These are phyloP conservation scores for Apodemus speciosus DNA, from an alignment of 2,113 vertebrate genomes.

Conservation along the genomic window DNA sequence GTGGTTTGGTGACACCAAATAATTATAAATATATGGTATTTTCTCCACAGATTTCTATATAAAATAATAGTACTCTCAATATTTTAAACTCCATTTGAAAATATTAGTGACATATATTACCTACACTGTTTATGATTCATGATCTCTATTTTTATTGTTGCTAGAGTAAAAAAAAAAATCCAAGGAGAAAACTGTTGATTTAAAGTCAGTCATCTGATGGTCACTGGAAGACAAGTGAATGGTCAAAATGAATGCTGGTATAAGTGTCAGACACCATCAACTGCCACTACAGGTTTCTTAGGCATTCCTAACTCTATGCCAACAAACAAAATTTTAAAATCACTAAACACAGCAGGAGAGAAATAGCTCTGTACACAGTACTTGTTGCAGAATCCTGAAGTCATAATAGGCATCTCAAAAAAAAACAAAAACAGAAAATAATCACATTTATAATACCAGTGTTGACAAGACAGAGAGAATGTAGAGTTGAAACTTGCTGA, in stretches of 20 bases:
- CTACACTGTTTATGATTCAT: background rate
- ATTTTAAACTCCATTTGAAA: background rate
- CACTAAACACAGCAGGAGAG: background rate
- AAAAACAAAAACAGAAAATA: background rate
- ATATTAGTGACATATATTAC: background rate
- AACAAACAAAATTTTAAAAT: background rate
- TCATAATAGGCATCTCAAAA: background rate
- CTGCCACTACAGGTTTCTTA: background rate
- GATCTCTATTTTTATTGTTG: background rate
- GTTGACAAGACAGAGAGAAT: background rate
- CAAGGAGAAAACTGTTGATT: background rate
- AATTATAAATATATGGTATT: background rate
- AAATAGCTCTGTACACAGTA: background rate
- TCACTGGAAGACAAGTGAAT: background rate
- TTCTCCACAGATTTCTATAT: background rate
- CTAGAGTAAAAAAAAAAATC: background rate
- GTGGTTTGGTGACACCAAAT: background rate
- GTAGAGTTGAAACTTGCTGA: too few relatives aligned
- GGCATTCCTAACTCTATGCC: background rate
- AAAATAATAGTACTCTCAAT: rapidly evolving
- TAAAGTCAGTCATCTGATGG: too few relatives aligned
- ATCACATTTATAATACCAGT: background rate
- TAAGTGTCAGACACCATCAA: background rate
- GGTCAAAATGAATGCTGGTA: background rate
- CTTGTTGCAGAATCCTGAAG: background rate